These are phyloP conservation scores for Saccostrea echinata DNA, from an alignment of 1,140 invertebrate species.

Conservation along the genomic window DNA sequence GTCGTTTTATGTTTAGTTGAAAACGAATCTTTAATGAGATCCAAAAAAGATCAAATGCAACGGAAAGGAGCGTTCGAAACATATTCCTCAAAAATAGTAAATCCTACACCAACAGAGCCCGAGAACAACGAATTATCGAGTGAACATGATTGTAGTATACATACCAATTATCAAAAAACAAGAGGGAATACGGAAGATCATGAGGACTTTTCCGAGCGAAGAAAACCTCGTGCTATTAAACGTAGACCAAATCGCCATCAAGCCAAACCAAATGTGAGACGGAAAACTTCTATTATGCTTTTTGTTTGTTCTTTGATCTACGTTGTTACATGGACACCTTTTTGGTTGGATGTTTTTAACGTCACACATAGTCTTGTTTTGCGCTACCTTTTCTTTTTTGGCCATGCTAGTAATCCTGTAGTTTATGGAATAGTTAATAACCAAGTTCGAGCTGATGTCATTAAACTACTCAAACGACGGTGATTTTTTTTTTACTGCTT, in stretches of 20 bases:
- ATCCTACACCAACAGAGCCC: background rate
- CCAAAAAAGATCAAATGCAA: background rate
- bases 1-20: slow-evolving; percentile 18
- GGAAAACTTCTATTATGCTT: slow-evolving; percentile 70
- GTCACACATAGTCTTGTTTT: slow-evolving; percentile 62
- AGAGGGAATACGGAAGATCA: background rate
- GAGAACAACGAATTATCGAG: background rate
- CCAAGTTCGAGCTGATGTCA: slow-evolving; percentile 61
- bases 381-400: slow-evolving; percentile 68
- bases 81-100: background rate
- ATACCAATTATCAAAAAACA: background rate
- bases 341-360: slow-evolving; percentile 72
- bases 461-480: slow-evolving; percentile 46
- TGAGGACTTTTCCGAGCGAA: background rate
- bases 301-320: slow-evolving; percentile 72
- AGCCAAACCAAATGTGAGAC: slow-evolving; percentile 1
- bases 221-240: background rate
- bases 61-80: background rate
- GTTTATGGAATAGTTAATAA: slow-evolving; percentile 71
- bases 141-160: background rate
- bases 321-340: slow-evolving; percentile 69
- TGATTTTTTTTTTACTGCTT: background rate
- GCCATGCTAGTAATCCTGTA: slow-evolving; percentile 70
- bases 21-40: background rate
- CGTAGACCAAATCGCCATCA: background rate